A percentile compares a stretch with the other conserved stretches of the same genome.
These are phyloP conservation scores for Oreochromis grahami DNA, from an alignment of 2,797 vertebrate species.

Conservation along the genomic window DNA sequence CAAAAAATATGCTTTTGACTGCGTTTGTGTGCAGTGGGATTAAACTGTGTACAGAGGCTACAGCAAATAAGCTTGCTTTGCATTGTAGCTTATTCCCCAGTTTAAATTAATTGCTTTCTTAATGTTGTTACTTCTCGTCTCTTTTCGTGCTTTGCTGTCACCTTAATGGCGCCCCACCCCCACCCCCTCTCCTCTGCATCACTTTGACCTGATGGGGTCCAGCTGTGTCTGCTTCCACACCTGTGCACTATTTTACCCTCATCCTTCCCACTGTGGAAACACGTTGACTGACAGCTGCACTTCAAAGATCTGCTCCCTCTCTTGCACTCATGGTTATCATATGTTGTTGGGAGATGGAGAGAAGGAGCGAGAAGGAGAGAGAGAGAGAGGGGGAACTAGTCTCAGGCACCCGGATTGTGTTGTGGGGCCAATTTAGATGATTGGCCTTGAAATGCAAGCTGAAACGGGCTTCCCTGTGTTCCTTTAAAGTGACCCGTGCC, in stretches of 20 bases:
- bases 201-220: slow-evolving; percentile 65
- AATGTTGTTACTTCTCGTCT: not conserved
- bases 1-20: not conserved
- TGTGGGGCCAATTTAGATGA: slow-evolving; percentile 79
- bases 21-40: not conserved
- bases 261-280: slow-evolving; percentile 60
- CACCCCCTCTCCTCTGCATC: slow-evolving; percentile 3
- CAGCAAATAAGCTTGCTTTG: not conserved
- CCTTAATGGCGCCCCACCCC: not conserved
- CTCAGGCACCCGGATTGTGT: slow-evolving; percentile 54
- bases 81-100: not conserved
- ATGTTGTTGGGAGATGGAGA: slow-evolving; percentile 35
- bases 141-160: slow-evolving; percentile 13
- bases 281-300: slow-evolving; percentile 76
- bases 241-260: slow-evolving; percentile 77
- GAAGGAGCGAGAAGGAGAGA: not conserved
- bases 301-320: slow-evolving; percentile 68
- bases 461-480: slow-evolving; percentile 77
- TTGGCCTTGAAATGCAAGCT: slow-evolving; percentile 80
- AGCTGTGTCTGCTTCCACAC: slow-evolving; percentile 68
- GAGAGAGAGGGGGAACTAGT: not conserved
- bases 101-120: not conserved
- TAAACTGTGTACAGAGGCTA: not conserved
- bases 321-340: slow-evolving; percentile 57
- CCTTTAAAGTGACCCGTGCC: slow-evolving; percentile 82